Conservation (phyloP, 2,113 vertebrate species). For the Zapus hudsonius region DNA sequence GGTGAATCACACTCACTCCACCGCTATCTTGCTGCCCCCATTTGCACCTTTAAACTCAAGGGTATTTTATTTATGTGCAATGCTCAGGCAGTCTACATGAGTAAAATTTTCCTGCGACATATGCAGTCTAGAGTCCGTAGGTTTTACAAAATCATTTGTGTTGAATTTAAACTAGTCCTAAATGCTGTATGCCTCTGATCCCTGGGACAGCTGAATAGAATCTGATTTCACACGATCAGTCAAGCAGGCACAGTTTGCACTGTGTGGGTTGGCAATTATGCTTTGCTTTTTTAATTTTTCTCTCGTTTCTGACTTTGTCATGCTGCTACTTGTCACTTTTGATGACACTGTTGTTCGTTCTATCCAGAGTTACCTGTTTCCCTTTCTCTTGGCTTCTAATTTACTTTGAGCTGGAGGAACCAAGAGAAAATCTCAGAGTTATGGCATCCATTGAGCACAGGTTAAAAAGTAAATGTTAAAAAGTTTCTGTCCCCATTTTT, state of each 20-base stretch:
- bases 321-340: not conserved
- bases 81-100: not conserved
- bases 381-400: not conserved
- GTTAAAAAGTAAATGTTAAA: not conserved
- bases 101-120: not conserved
- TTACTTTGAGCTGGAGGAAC: constrained; percentile 11
- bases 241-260: not conserved
- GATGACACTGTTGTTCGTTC: not conserved
- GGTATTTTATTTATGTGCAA: not conserved
- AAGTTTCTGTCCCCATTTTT: not conserved
- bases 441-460: not conserved
- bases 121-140: not conserved
- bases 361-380: not conserved
- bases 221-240: not conserved
- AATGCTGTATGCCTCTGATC: not conserved
- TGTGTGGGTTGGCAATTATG: not conserved
- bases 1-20: not conserved
- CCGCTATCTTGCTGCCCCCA: not conserved
- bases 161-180: constrained; percentile 10
- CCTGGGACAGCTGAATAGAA: not conserved
- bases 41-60: constrained; percentile 3
- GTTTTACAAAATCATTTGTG: not conserved
- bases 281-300: not conserved
- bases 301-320: not conserved
- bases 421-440: not conserved